Conservation (phyloP, 2,888 invertebrate genomes). For the Drosophila neonasuta region DNA sequence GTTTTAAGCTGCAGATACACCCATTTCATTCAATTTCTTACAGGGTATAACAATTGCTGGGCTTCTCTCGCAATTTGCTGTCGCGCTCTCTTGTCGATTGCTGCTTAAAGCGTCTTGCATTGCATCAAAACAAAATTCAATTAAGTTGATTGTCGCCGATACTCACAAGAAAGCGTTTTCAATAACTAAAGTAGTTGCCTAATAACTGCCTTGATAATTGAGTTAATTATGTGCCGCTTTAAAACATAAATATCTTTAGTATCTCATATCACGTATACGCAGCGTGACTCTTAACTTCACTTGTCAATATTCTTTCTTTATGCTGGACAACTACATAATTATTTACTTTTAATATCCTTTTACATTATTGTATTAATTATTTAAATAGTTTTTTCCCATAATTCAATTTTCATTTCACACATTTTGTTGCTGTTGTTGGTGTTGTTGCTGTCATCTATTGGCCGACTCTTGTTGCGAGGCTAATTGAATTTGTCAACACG, state of each 20-base stretch:
- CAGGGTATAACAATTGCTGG: constrained; percentile 30
- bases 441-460: constrained; percentile 44
- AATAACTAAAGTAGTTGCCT: constrained; percentile 13
- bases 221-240: background rate
- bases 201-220: background rate
- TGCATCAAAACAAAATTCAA: constrained; percentile 73
- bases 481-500: constrained; percentile 70
- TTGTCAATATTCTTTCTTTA: background rate
- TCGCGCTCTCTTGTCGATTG: background rate
- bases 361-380: constrained; percentile 13
- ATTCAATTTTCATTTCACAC: constrained; percentile 38
- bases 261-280: constrained; percentile 37
- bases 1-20: background rate
- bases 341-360: background rate
- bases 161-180: constrained; percentile 29
- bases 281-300: background rate
- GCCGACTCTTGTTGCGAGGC: constrained; percentile 44
- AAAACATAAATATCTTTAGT: constrained; percentile 3
- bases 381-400: constrained; percentile 31
- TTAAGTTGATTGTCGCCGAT: constrained; percentile 68
- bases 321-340: background rate
- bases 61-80: constrained; percentile 1
- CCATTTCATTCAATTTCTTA: background rate
- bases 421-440: constrained; percentile 14
- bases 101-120: constrained; percentile 48